Evolutionary conservation across 2,797 vertebrate genomes (phyloP).

Genomic region (Melanotaenia parkinsoni): DNA sequence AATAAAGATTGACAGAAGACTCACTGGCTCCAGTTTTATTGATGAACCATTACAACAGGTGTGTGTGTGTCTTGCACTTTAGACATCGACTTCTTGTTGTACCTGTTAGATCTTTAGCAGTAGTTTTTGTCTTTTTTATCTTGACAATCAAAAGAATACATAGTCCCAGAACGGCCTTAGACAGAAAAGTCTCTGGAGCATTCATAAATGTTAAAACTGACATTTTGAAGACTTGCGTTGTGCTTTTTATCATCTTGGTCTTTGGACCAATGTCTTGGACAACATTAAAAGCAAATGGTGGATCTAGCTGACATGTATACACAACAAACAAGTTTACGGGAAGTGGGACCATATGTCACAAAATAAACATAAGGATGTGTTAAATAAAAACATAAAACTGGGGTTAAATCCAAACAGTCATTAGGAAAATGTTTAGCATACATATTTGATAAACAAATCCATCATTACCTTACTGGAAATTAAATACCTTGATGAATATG

Average conservation of each 20-base stretch:
- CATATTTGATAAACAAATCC: neutral
- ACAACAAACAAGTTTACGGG: neutral
- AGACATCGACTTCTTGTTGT: neutral
- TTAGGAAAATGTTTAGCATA: neutral
- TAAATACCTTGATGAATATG: neutral
- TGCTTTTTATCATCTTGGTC: neutral
- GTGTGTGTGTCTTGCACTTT: conserved; percentile 18
- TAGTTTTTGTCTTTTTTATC: neutral
- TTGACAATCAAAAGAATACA: neutral
- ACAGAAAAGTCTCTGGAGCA: neutral
- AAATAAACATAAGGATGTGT: neutral
- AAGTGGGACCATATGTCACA: neutral
- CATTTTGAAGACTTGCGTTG: neutral
- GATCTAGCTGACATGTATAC: neutral
- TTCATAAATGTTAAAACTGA: neutral
- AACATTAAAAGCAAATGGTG: no score
- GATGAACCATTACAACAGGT: conserved; percentile 99
- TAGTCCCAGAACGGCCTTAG: neutral
- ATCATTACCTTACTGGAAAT: neutral
- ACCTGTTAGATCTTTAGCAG: neutral
- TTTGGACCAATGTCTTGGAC: no score
- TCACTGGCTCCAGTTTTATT: conserved; percentile 97
- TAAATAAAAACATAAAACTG: neutral
- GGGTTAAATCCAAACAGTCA: neutral
- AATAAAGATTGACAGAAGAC: conserved; percentile 96